phyloP scores from a whole-genome alignment of 2,888 invertebrate species.

The Altica lythri region DNA sequence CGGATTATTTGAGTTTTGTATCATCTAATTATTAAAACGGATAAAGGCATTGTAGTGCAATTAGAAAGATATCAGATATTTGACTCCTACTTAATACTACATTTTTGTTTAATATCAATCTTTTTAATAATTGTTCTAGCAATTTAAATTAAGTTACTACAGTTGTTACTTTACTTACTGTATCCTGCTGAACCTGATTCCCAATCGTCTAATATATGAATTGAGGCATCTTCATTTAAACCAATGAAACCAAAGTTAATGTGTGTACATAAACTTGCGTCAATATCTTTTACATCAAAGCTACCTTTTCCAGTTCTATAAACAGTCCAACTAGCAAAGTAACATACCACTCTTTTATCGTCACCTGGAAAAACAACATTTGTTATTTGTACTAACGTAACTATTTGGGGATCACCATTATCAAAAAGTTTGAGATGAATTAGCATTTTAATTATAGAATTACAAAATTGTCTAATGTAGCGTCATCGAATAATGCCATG shows the following conservation, averaged over 20 bases:
- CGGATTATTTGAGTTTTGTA: background rate
- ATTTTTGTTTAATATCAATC: background rate
- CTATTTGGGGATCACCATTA: too few relatives aligned
- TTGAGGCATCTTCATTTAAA: conserved; percentile 35
- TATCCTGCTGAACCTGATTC: conserved; percentile 40
- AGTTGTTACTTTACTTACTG: conserved; percentile 15
- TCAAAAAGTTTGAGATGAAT: too few relatives aligned
- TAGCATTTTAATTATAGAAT: too few relatives aligned
- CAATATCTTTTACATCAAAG: conserved; percentile 43
- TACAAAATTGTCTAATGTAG: too few relatives aligned
- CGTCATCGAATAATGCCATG: too few relatives aligned
- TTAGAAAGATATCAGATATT: too few relatives aligned
- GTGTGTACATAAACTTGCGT: conserved; percentile 46
- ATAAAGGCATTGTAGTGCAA: too few relatives aligned
- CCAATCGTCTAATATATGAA: conserved; percentile 42
- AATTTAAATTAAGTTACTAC: background rate
- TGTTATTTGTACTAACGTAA: too few relatives aligned
- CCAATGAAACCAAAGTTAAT: conserved; percentile 46
- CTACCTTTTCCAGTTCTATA: conserved; percentile 44
- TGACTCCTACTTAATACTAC: too few relatives aligned
- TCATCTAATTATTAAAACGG: background rate
- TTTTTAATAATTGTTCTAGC: background rate
- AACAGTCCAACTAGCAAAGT: conserved; percentile 46
- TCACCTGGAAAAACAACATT: too few relatives aligned
- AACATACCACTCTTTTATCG: conserved; percentile 42